Evolutionary conservation across 92 coral and sea anemone genomes (phyloP), one percentile per base, ranked within the genome.

Genomic region (Umimayanthus kanabou): DNA sequence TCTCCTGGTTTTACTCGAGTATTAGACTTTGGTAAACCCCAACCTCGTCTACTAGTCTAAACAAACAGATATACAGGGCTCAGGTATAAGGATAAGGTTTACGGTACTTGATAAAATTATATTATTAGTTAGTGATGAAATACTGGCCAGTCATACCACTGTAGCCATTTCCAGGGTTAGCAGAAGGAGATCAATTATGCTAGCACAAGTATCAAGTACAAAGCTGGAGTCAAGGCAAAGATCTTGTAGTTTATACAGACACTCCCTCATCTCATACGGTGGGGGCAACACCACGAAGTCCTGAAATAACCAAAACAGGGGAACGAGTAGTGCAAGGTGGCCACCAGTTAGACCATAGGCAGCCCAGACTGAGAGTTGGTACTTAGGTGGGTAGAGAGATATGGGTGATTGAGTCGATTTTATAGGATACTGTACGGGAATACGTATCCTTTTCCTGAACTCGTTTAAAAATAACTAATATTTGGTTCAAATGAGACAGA

Each of bases 221-320:
- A 85, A 91, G 69, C 90, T 76, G 45, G 91, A 92, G 39, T 81
- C 92, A 89, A 85, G 91, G 76, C 92, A 92, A 81, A 79, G 87
- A 82, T 92, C 92, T 81, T 92, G 94, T 13, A 92, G 92, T 77
- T 92, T 92, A 85, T 89, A 89, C 86, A 92, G 92, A 85, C 90
- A 92, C 76, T 83, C 87, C 87, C 65, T 70, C 87, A 26, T 50
- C 40, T 83, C 87, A 83, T 71, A 83, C 87, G 78, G 77, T 70
- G 66, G 79, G 40, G 40, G 74, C 28, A 72, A 28, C 77, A 45
- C 76, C 84, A 80, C 69, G 55, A 16, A 20, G n/a, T 81, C 65
- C 87, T 83, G 87, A 47, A 83, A 43, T 28, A 26, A 29, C 65
- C 77, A 83, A 83, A 45, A 70, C 50, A 70, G 14, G 67, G 87